Percentiles rank a stretch among this genome's conserved stretches.
phyloP scores from a whole-genome alignment of 2,113 vertebrate species.

The Melanostigma gelatinosum region DNA sequence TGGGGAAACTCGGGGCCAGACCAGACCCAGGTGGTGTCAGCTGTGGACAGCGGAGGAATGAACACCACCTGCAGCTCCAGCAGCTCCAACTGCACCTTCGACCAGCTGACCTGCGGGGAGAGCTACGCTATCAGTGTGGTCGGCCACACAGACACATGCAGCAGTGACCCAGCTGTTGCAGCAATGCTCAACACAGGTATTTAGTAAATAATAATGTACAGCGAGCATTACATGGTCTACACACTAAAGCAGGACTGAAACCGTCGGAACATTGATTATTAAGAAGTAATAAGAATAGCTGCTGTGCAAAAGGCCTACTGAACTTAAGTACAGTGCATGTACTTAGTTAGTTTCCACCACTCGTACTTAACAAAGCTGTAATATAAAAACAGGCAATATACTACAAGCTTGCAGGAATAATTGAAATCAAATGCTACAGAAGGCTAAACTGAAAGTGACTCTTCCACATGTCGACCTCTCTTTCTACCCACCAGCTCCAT shows the following conservation, averaged over 20 bases:
- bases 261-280: not conserved
- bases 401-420: not conserved
- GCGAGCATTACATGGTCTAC: not conserved
- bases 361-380: too few relatives aligned
- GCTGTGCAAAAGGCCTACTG: too few relatives aligned
- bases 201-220: not conserved
- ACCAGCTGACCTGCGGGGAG: slow-evolving; percentile 76
- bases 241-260: not conserved
- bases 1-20: slow-evolving; percentile 75
- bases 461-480: not conserved
- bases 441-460: not conserved
- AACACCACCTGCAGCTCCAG: slow-evolving; percentile 69
- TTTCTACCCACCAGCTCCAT: slow-evolving; percentile 75
- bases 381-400: not conserved
- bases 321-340: too few relatives aligned
- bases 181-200: slow-evolving; percentile 67
- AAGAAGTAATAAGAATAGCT: too few relatives aligned
- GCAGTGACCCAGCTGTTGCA: slow-evolving; percentile 50
- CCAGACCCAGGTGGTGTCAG: slow-evolving; percentile 72
- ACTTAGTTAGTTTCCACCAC: too few relatives aligned
- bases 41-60: slow-evolving; percentile 56
- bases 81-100: slow-evolving; percentile 75
- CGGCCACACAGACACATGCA: slow-evolving; percentile 71
- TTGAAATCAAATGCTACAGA: not conserved
- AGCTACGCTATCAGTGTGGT: slow-evolving; percentile 73